Evolutionary conservation across 2,888 invertebrate genomes (phyloP).

Genomic region (Amphipyra tragopoginis): DNA sequence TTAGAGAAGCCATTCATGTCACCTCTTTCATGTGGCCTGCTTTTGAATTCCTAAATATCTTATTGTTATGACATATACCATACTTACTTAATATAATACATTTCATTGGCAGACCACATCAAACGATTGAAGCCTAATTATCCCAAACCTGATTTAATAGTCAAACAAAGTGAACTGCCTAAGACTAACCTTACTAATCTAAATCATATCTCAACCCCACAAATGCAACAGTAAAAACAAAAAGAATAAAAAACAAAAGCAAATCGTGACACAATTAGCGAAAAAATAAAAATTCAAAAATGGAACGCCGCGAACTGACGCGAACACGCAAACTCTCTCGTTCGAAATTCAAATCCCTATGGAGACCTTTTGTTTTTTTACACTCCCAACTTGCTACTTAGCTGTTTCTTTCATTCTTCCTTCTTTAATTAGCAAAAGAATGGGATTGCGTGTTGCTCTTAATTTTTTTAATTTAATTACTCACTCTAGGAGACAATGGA

Average conservation of each 20-base stretch:
- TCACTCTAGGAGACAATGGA: constrained; percentile 81
- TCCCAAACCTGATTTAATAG: background rate
- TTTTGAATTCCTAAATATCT: too few relatives aligned
- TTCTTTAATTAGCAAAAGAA: constrained; percentile 88
- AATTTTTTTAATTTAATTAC: constrained; percentile 88
- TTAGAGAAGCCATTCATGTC: too few relatives aligned
- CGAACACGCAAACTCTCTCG: constrained; percentile 83
- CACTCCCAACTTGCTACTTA: constrained; percentile 87
- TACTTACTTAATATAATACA: background rate
- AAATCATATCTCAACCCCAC: constrained; percentile 39
- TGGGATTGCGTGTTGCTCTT: constrained; percentile 86
- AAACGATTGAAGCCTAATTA: constrained; percentile 4
- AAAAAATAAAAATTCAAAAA: constrained; percentile 76
- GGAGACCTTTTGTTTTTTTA: constrained; percentile 77
- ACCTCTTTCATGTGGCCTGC: too few relatives aligned
- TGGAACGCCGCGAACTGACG: constrained; percentile 80
- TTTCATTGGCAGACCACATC: background rate
- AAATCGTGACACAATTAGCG: constrained; percentile 62
- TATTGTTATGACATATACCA: background rate
- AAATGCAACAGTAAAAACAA: constrained; percentile 53
- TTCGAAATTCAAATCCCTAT: constrained; percentile 82
- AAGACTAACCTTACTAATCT: constrained; percentile 6
- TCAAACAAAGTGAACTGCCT: background rate
- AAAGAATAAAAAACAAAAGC: constrained; percentile 60
- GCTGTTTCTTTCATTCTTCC: constrained; percentile 83